Percentiles rank a stretch among this genome's conserved stretches.
phyloP scores from a whole-genome alignment of 1,140 invertebrate genomes.

The Popillia japonica region DNA sequence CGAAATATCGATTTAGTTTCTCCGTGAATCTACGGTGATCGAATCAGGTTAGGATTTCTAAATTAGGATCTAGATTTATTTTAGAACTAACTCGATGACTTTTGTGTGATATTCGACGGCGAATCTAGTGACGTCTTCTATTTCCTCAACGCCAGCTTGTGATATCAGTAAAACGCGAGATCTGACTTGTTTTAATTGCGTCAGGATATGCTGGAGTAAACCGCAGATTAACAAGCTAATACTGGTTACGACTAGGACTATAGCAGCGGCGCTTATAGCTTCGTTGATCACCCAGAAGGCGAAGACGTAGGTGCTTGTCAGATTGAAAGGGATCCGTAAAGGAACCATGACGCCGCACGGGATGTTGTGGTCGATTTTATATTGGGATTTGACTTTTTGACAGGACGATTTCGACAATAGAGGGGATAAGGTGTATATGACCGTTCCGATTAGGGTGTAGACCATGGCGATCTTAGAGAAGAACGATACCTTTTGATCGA shows the following conservation, averaged over 20 bases:
- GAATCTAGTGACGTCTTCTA: slow-evolving; percentile 40
- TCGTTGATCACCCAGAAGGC: neutral
- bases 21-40: slow-evolving; percentile 47
- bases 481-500: slow-evolving; percentile 47
- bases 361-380: slow-evolving; percentile 45
- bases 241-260: slow-evolving; percentile 42
- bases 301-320: slow-evolving; percentile 12
- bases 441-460: slow-evolving; percentile 51
- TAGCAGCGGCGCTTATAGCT: neutral
- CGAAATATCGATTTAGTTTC: slow-evolving; percentile 49
- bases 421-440: slow-evolving; percentile 50
- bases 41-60: too few species aligned
- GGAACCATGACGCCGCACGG: slow-evolving; percentile 51
- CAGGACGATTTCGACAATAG: slow-evolving; percentile 48
- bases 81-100: slow-evolving; percentile 50
- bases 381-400: slow-evolving; percentile 34
- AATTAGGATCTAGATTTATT: too few species aligned
- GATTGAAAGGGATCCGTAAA: slow-evolving; percentile 49
- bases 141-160: slow-evolving; percentile 22
- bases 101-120: slow-evolving; percentile 49
- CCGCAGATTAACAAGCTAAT: slow-evolving; percentile 52
- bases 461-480: slow-evolving; percentile 49
- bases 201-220: slow-evolving; percentile 49
- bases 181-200: slow-evolving; percentile 49
- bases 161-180: neutral